Evolutionary conservation across 2,113 vertebrate species (phyloP), one percentile per base, ranked within the genome.

Genomic region (Circaetus cinerascens): DNA sequence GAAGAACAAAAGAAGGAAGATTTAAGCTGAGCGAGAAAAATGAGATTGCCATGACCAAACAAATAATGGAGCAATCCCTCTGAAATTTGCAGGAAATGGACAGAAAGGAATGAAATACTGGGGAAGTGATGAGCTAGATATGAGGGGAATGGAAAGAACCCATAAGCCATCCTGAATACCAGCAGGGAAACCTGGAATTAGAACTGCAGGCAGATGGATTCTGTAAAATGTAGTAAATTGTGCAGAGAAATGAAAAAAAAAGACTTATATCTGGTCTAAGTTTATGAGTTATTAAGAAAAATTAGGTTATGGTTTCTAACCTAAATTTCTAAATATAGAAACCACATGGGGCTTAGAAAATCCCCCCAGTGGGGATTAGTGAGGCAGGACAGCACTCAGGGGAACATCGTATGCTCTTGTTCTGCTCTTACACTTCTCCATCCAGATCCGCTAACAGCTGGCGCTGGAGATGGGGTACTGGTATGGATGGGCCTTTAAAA

Each of bases 11-110:
- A 64, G 30, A 75, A 91, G 40, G 9, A 84, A 82, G 51, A 80
- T 88, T 93, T 95, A 93, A 93, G 32, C 50, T 53, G 57, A 75
- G 21, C 15, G 25, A 86, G 32, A 15, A 94, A 95, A 92, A 94
- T 82, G 38, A 80, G 63, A 82, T 86, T 8, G 3, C 53, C 13
- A 20, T 23, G 48, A 64, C 78, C 94, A 78, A 94, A 55, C 36
- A 92, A 79, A 96, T 68, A 88, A 73, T 9, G 8, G 74, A 79
- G 26, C 48, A 95, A 90, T 83, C 57, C 57, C 55, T 93, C 82
- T 93, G 75, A 88, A 94, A 86, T 77, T 67, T 77, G 45, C 5
- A 19, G 50, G 78, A 79, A 92, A 76, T 63, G 29, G 14, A 43
- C 55, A 88, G 53, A 88, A 88, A 64, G 34, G 9, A 94, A 86